Conservation (phyloP, 2,888 invertebrate genomes). For the Oxyteleia sp. region DNA sequence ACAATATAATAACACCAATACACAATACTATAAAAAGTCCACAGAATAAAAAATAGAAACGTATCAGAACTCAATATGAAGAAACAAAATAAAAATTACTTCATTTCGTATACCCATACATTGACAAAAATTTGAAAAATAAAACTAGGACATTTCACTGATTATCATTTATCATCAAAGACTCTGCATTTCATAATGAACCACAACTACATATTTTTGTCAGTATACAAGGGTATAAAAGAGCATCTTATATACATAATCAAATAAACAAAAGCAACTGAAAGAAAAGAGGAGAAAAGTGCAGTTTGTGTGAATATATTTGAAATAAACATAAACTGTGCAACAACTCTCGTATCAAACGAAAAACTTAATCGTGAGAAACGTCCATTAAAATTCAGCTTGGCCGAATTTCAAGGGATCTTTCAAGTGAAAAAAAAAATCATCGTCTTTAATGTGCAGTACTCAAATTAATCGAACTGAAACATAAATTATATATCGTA, state of each 20-base stretch:
- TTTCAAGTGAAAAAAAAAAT: neutral
- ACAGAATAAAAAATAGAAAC: conserved; percentile 32
- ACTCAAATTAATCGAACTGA: conserved; percentile 30
- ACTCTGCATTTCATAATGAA: too few species aligned
- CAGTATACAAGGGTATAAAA: too few species aligned
- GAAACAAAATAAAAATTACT: conserved; percentile 6
- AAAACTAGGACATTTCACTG: neutral
- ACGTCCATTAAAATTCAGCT: conserved; percentile 17
- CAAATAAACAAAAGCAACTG: conserved; percentile 46
- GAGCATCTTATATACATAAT: too few species aligned
- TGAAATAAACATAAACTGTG: conserved; percentile 38
- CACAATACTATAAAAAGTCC: conserved; percentile 61
- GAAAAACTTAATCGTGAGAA: conserved; percentile 13
- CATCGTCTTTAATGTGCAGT: conserved; percentile 21
- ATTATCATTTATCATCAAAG: too few species aligned
- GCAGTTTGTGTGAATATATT: conserved; percentile 54
- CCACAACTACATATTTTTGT: too few species aligned
- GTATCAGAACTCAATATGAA: conserved; percentile 13
- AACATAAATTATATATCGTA: conserved; percentile 15
- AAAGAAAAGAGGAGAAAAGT: conserved; percentile 56
- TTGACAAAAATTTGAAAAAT: conserved; percentile 15
- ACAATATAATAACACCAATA: conserved; percentile 65
- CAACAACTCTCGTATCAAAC: conserved; percentile 29
- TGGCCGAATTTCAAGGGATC: conserved; percentile 1
- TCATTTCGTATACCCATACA: neutral